Conservation (phyloP, 2,797 vertebrate species). For the Zalophus californianus region DNA sequence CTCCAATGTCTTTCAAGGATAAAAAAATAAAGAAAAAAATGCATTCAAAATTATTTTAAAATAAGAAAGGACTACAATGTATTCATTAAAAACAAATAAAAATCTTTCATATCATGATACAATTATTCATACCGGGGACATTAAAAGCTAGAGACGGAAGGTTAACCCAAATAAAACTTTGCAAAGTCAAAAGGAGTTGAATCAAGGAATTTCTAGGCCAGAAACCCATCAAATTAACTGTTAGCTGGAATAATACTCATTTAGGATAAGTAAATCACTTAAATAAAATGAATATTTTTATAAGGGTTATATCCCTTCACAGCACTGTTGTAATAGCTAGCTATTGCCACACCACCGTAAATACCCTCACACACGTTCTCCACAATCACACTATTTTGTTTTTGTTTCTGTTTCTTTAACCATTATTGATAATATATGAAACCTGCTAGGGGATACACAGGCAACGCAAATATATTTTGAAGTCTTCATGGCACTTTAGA, state of each 20-base stretch:
- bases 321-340: background rate
- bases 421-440: background rate
- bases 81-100: slow-evolving; percentile 32
- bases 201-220: background rate
- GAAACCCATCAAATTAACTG: background rate
- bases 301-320: background rate
- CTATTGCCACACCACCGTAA: background rate
- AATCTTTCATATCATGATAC: background rate
- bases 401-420: background rate
- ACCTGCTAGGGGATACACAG: background rate
- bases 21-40: background rate
- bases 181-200: background rate
- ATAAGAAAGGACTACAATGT: background rate
- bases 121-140: background rate
- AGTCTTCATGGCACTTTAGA: background rate
- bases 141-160: background rate
- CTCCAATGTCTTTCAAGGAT: background rate
- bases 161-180: background rate
- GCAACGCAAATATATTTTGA: background rate
- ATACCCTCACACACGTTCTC: background rate
- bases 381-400: fast-evolving
- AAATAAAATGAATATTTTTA: background rate
- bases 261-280: background rate
- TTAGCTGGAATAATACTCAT: background rate
- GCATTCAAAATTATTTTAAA: slow-evolving; percentile 12